Evolutionary conservation across 2,888 invertebrate genomes (phyloP), one percentile per base, ranked within the genome.

Genomic region (Ophion ventricosus): DNA sequence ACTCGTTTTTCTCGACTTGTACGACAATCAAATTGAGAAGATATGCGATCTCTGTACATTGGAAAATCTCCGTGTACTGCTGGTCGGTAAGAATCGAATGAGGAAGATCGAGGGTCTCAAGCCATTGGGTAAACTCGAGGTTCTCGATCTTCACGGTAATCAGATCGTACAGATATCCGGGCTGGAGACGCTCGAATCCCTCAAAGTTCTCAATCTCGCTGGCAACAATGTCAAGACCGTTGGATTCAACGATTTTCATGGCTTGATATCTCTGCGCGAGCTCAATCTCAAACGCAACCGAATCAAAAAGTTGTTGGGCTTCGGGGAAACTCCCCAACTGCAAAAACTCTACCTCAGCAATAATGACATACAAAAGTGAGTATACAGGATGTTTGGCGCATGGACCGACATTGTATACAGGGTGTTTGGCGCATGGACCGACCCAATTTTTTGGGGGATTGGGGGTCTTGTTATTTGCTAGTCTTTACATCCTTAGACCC

Each of bases 131-230:
- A 97, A 98, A 89, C 93, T 99, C 85, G 98, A 98, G 94, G 98
- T 98, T 11, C 94, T 99, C 85, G 99, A 99, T 94, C 94, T 99
- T 87, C 98, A 98, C 93, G 98, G 98, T 43, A 99, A 99, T 94
- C 96, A 97, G 94, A 97, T 99, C 87, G 94, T 94, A 49, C 96
- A 96, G 92, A 95, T 97, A 25, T 95, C 94, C 35, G 97, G 97
- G 69, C 94, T 98, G 87, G 94, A 95, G 54, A 95, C 94, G 89
- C 95, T 98, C 85, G 94, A 94, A 74, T 97, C 97, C 88, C 94
- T 99, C 73, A 97, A 98, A 94, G 98, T 98, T 17, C 95, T 99
- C 70, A 99, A 99, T 94, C 95, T 98, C 90, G 98, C 98, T 69
- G 98, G 98, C 29, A 99, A 99, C 94, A 97, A 97, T 92, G 96